Evolutionary conservation across 2,113 vertebrate species (phyloP).

Genomic region (Heptranchias perlo): DNA sequence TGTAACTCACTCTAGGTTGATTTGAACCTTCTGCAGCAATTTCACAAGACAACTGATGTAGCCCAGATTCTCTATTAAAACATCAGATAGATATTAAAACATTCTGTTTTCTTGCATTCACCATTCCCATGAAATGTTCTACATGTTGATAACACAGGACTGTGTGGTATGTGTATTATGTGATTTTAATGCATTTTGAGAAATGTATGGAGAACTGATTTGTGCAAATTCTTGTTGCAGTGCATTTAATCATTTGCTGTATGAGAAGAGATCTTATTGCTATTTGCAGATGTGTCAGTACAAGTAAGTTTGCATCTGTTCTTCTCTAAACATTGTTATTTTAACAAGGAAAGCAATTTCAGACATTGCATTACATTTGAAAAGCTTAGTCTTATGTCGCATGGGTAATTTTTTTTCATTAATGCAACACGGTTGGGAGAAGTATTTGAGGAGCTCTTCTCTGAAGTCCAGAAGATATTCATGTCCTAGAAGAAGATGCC

Average conservation of each 20-base stretch:
- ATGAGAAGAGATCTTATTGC: constrained; percentile 36
- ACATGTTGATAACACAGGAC: neutral
- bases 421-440: neutral
- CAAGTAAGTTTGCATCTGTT: constrained; percentile 15
- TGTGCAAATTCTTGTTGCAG: constrained; percentile 1
- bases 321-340: neutral
- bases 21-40: neutral
- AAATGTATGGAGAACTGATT: constrained; percentile 1
- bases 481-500: neutral
- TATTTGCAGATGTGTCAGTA: constrained; percentile 32
- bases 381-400: neutral
- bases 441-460: neutral
- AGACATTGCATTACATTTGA: neutral
- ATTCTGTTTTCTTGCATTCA: neutral
- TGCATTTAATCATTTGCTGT: constrained; percentile 32
- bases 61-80: neutral
- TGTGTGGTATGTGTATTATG: neutral
- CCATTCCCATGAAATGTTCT: neutral
- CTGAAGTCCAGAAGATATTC: neutral
- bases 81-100: neutral
- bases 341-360: neutral
- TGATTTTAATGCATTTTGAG: neutral
- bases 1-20: neutral
- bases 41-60: neutral
- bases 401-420: neutral